phyloP scores from a whole-genome alignment of 2,888 invertebrate species.

The Drosophila antonietae region DNA sequence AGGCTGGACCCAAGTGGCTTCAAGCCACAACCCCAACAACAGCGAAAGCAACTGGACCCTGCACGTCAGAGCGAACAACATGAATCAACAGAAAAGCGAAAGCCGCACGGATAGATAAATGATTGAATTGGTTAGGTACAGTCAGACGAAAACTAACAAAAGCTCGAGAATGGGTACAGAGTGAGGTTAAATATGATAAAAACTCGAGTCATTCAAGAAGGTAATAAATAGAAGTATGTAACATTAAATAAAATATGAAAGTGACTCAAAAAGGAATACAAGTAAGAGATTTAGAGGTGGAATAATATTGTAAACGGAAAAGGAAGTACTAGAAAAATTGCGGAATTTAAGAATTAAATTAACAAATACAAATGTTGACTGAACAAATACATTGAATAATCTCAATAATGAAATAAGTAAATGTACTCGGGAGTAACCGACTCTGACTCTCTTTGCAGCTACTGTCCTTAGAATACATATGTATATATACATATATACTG shows the following conservation, averaged over 20 bases:
- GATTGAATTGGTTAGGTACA: conserved; percentile 22
- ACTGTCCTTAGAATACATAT: too few species aligned
- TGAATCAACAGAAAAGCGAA: conserved; percentile 21
- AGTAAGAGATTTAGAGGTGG: too few species aligned
- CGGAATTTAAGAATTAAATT: too few species aligned
- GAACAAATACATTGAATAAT: too few species aligned
- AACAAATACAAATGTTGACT: too few species aligned
- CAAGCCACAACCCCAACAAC: conserved; percentile 8
- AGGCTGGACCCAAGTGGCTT: conserved; percentile 34
- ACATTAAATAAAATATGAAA: neutral
- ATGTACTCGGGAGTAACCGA: too few species aligned
- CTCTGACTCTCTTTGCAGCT: too few species aligned
- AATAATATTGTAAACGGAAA: too few species aligned
- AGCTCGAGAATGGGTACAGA: neutral
- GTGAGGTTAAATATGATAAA: neutral
- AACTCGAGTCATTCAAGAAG: neutral
- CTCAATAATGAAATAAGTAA: too few species aligned
- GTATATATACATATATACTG: too few species aligned
- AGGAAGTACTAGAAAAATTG: too few species aligned
- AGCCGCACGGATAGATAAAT: conserved; percentile 12
- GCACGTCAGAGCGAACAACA: conserved; percentile 14
- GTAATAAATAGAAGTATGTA: neutral
- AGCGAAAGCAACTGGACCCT: conserved; percentile 33
- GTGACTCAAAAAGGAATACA: neutral
- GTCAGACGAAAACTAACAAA: conserved; percentile 1